These are phyloP conservation scores for Phrynosoma platyrhinos DNA, from an alignment of 2,113 vertebrate species.

Conservation along the genomic window DNA sequence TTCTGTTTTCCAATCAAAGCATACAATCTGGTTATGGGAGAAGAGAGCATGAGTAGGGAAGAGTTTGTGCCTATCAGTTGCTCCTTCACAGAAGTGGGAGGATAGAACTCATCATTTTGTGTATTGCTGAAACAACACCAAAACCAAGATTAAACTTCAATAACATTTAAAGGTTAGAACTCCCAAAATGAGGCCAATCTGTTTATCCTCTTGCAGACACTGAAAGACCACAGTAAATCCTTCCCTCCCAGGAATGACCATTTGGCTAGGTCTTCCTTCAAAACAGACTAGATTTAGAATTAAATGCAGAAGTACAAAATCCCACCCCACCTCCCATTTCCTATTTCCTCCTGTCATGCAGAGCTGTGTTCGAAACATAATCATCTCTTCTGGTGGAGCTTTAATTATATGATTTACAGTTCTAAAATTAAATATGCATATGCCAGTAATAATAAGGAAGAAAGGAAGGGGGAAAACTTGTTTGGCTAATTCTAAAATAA, in stretches of 20 bases:
- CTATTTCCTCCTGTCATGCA: conserved; percentile 34
- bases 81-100: too few relatives aligned
- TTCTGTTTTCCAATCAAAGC: neutral
- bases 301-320: conserved; percentile 32
- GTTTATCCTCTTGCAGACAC: neutral
- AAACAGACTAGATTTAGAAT: neutral
- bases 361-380: conserved; percentile 53
- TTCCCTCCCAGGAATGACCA: neutral
- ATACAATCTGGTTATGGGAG: neutral
- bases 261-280: neutral
- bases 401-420: conserved; percentile 64
- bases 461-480: conserved; percentile 4
- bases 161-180: neutral
- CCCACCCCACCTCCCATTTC: fast-evolving
- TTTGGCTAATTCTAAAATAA: conserved; percentile 61
- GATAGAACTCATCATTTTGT: neutral
- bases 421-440: conserved; percentile 65
- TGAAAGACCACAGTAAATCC: conserved; percentile 17
- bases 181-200: neutral
- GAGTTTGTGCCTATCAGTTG: neutral
- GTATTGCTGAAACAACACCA: neutral
- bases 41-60: neutral
- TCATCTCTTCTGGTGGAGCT: conserved; percentile 54
- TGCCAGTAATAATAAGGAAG: conserved; percentile 53
- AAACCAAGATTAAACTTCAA: conserved; percentile 2